These are phyloP conservation scores for Paradoxurus hermaphroditus DNA, from an alignment of 2,113 vertebrate species.

Conservation along the genomic window DNA sequence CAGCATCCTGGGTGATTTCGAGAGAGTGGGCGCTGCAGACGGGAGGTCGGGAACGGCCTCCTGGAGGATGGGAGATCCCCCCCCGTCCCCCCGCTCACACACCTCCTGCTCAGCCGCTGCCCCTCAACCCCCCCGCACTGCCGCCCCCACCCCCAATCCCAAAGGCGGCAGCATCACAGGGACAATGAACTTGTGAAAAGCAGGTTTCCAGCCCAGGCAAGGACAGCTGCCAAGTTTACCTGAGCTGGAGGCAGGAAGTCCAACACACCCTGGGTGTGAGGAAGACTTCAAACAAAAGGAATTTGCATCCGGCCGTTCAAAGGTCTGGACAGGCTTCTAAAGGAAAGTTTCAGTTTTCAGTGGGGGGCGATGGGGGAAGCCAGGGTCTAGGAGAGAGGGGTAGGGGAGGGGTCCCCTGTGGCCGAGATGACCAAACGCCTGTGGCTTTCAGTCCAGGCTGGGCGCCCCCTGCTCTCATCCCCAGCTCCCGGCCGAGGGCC, in stretches of 20 bases:
- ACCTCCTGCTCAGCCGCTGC: not conserved
- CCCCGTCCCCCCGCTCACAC: not conserved
- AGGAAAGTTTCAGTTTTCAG: not conserved
- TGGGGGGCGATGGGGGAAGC: rapidly evolving
- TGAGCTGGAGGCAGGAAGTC: not conserved
- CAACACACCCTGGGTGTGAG: not conserved
- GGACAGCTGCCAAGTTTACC: not conserved
- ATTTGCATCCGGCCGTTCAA: not conserved
- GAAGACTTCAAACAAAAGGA: not conserved
- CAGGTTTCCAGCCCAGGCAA: not conserved
- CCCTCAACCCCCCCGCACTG: not conserved
- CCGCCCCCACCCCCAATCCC: not conserved
- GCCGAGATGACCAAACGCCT: not conserved
- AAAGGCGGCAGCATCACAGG: not conserved
- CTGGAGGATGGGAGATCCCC: not conserved
- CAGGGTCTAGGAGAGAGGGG: not conserved
- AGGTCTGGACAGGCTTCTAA: not conserved
- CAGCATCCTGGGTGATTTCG: too few species aligned
- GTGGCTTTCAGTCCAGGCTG: not conserved
- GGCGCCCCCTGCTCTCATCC: not conserved
- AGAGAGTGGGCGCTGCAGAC: not conserved
- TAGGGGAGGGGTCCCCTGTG: not conserved
- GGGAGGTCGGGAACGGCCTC: not conserved
- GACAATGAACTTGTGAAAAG: not conserved
- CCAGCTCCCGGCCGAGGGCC: not conserved